Evolutionary conservation across 2,888 invertebrate genomes (phyloP), one percentile per base, ranked within the genome.

Genomic region (Heliconius charithonia): DNA sequence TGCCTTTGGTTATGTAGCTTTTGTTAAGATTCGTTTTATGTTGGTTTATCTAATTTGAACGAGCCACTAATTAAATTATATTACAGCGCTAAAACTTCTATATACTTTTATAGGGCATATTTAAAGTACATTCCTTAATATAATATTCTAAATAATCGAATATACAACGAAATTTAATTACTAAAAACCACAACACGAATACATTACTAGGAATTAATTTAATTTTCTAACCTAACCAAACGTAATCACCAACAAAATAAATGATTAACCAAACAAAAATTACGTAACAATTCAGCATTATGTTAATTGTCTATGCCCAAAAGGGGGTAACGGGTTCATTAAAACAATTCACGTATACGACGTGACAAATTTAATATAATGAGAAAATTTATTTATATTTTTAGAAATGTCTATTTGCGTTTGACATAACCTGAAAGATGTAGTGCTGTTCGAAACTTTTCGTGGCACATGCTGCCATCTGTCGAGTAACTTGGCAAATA

Each of bases 391-490:
- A 71, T 73, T 27, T 69, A 65, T 80, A 80, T 80, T 78, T 78
- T 76, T 76, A 80, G 78, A 77, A 37, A 73, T 67, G 41, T 76
- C 71, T 75, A 76, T 75, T 71, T 75, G 65, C 69, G 69, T 78
- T 75, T n/a, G 62, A 62, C 62, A 56, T 72, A 84, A 82, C 80
- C 84, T 84, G 82, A 83, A 89, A 88, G 86, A 79, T 79, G 29
- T 66, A 9, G 16, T 79, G 59, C 22, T 16, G 67, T 37, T 27
- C 19, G 65, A 73, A 51, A 67, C 56, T 22, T 79, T 89, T 89
- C 83, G 88, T 62, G 77, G 87, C 92, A 0, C 2, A 76, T 87
- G 85, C 78, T 89, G 91, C 93, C 93, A 93, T 93, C 93, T 93
- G 84, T 83, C 82, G 84, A 72, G 79, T 91, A 93, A 93, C 92